phyloP scores from a whole-genome alignment of 2,113 vertebrate species.

The Rhabdornis inornatus region DNA sequence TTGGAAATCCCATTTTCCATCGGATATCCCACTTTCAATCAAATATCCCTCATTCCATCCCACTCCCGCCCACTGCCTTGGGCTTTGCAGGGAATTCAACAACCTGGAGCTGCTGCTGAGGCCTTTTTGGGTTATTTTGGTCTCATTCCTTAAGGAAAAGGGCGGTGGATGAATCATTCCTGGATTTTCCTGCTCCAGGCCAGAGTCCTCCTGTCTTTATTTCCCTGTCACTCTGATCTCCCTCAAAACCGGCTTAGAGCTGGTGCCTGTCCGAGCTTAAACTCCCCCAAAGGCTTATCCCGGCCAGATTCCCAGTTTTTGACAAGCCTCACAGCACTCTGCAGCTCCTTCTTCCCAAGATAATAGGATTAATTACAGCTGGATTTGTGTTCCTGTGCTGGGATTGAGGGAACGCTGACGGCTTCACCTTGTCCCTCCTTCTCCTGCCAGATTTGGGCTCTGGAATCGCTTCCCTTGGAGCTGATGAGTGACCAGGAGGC shows the following conservation, averaged over 20 bases:
- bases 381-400: not conserved
- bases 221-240: not conserved
- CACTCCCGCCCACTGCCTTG: accelerated
- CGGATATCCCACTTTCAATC: no score
- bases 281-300: not conserved
- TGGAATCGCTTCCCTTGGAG: not conserved
- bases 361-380: constrained; percentile 42
- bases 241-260: not conserved
- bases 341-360: not conserved
- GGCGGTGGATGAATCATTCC: accelerated
- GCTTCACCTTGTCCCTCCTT: not conserved
- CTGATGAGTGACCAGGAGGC: not conserved
- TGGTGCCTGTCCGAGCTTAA: not conserved
- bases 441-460: not conserved
- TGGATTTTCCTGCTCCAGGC: not conserved
- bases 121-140: not conserved
- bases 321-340: not conserved
- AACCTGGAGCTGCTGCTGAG: accelerated
- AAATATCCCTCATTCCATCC: accelerated
- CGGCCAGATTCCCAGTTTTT: not conserved
- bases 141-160: not conserved
- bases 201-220: not conserved
- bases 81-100: not conserved
- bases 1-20: not conserved
- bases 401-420: not conserved